Base-by-base conservation (phyloP, 2,888 invertebrate species). In the Chelonus formosanus region DNA sequence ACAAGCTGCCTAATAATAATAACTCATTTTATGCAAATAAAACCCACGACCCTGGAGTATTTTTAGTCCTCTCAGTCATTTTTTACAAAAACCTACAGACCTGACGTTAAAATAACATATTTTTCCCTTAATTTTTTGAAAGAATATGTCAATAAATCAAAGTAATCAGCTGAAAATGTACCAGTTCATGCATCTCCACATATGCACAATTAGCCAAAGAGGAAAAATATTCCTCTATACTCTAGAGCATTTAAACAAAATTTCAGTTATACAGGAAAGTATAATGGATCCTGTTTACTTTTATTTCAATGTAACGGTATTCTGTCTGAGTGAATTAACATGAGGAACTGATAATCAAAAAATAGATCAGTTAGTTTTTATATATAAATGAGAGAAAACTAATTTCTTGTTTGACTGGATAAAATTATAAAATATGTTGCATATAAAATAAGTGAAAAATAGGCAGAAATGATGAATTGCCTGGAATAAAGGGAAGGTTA, bases 391-490 rank as follows among this genome's bases (percentile, higher is more conserved):
- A 52, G 36, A 61, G 58, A 48, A 57, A 47, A 52, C 45, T 31
- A 8, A 57, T 66, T 63, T 71, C 70, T 69, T 70, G 69, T 55
- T 70, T 61, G 66, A 81, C 79, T 81, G 82, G 80, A 83, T 83
- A 83, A 83, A 83, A 83, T 84, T 82, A 82, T 77, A 80, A 82
- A 83, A 83, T 83, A 83, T 83, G 82, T 81, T 84, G 83, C 83
- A 83, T 84, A 83, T 82, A 83, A 82, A 84, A 81, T 82, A 82
- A 83, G 83, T 83, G 82, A 83, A 83, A 83, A 84, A 83, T 83
- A 84, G 83, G 80, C 81, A 75, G 78, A 81, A 80, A 84, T 84
- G 83, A 84, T 84, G 83, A 83, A 84, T 84, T 84, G 81, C 83
- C 75, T 74, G 69, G 74, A 71, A 71, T 69, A 69, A 71, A 75